phyloP scores from a whole-genome alignment of 2,113 vertebrate genomes.

The Antigone vipio region DNA sequence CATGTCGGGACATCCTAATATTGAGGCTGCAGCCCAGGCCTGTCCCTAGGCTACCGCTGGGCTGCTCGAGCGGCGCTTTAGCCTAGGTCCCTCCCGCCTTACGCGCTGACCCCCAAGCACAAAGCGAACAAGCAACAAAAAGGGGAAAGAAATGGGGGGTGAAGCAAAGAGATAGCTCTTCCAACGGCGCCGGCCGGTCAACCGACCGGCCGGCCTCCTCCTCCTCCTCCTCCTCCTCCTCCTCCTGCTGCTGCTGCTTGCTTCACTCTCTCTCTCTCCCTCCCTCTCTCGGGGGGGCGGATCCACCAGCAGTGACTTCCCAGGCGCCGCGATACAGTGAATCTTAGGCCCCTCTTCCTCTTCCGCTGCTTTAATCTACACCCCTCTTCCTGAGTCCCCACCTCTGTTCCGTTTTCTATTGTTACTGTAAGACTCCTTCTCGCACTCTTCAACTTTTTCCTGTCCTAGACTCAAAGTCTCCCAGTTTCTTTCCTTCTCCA shows the following conservation, averaged over 20 bases:
- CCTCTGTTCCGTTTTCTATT: neutral
- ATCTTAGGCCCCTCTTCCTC: slow-evolving; percentile 71
- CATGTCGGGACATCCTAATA: slow-evolving; percentile 90
- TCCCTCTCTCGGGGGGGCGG: neutral
- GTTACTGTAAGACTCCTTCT: neutral
- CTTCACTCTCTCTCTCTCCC: neutral
- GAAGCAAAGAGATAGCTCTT: neutral
- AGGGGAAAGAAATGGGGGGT: neutral
- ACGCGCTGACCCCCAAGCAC: neutral
- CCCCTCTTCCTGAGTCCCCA: neutral
- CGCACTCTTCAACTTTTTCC: neutral
- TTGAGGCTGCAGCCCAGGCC: slow-evolving; percentile 30
- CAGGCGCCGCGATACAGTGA: slow-evolving; percentile 9
- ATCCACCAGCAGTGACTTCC: slow-evolving; percentile 65
- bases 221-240: no score
- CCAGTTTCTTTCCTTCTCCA: neutral
- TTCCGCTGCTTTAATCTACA: slow-evolving; percentile 56
- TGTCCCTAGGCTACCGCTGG: neutral
- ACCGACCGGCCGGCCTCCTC: neutral
- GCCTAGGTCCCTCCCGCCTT: slow-evolving; percentile 58
- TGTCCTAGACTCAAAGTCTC: neutral
- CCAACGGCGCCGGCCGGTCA: slow-evolving; percentile 7
- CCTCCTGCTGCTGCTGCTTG: no score
- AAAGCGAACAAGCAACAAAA: neutral
- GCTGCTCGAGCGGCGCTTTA: slow-evolving; percentile 29